Evolutionary conservation across 2,888 invertebrate species (phyloP).

Genomic region (Xestia ashworthii): DNA sequence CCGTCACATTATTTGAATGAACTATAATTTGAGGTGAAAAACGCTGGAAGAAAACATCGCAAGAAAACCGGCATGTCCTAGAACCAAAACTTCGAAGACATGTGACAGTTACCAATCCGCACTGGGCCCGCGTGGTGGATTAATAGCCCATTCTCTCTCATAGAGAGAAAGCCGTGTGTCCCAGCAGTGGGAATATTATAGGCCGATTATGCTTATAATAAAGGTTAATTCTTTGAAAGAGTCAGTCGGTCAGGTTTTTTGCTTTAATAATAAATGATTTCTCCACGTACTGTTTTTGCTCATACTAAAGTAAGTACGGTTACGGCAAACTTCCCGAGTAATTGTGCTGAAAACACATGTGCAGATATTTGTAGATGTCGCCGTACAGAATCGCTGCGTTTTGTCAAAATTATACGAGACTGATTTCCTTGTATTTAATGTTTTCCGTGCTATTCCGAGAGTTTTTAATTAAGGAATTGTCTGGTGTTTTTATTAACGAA

Average conservation of each 20-base stretch:
- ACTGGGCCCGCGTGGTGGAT: too few relatives aligned
- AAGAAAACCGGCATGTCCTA: too few relatives aligned
- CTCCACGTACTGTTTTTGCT: too few relatives aligned
- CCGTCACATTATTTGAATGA: neutral
- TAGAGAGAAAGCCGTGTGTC: too few relatives aligned
- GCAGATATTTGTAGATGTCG: neutral
- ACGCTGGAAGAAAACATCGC: too few relatives aligned
- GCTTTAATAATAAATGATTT: neutral
- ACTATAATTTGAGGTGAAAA: too few relatives aligned
- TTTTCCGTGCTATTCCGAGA: neutral
- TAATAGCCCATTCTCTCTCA: too few relatives aligned
- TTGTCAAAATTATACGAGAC: constrained; percentile 1
- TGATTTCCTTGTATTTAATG: neutral
- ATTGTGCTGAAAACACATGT: neutral
- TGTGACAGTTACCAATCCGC: too few relatives aligned
- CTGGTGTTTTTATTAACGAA: neutral
- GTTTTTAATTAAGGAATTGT: neutral
- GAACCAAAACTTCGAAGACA: too few relatives aligned
- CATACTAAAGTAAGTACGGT: neutral
- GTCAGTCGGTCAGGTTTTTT: neutral
- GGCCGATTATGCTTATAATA: neutral
- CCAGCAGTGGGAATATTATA: too few relatives aligned
- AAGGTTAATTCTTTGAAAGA: neutral
- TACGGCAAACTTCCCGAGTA: neutral
- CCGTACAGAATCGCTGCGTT: constrained; percentile 1